phyloP scores from a whole-genome alignment of 1,140 invertebrate genomes.

The Bombus ignitus region DNA sequence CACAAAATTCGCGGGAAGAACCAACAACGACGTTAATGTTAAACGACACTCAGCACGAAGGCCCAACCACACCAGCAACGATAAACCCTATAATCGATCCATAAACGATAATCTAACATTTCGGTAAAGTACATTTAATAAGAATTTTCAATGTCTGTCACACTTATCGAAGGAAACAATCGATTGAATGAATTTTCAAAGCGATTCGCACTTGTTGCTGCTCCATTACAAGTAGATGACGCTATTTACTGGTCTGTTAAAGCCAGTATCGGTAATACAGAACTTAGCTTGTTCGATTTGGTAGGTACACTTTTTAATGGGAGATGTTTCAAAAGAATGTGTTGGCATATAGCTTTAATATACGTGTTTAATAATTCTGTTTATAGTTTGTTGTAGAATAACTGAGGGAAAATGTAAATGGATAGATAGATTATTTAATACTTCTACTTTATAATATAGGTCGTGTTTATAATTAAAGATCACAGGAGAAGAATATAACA shows the following conservation, averaged over 20 bases:
- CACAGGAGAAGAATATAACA: not conserved
- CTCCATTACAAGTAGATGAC: not conserved
- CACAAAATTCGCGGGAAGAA: constrained; percentile 59
- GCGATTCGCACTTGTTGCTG: not conserved
- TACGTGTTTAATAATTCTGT: constrained; percentile 1
- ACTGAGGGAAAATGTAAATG: not conserved
- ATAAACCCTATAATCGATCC: constrained; percentile 55
- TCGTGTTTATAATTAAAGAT: not conserved
- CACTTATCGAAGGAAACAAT: not conserved
- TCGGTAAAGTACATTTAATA: not conserved
- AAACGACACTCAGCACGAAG: constrained; percentile 53
- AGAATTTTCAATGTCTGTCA: not conserved
- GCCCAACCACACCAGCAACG: constrained; percentile 36
- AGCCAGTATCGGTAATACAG: not conserved
- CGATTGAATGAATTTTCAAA: not conserved
- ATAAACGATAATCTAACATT: constrained; percentile 11
- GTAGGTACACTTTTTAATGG: not conserved
- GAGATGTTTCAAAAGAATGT: not conserved
- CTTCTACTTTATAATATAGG: not conserved
- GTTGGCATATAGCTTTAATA: not conserved
- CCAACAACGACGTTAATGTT: constrained; percentile 66
- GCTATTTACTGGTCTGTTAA: not conserved
- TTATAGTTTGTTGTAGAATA: constrained; percentile 1
- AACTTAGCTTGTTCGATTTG: not conserved
- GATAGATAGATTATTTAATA: constrained; percentile 18